Evolutionary conservation across 2,797 vertebrate genomes (phyloP), one percentile per base, ranked within the genome.

Genomic region (Melanotaenia nigrans): DNA sequence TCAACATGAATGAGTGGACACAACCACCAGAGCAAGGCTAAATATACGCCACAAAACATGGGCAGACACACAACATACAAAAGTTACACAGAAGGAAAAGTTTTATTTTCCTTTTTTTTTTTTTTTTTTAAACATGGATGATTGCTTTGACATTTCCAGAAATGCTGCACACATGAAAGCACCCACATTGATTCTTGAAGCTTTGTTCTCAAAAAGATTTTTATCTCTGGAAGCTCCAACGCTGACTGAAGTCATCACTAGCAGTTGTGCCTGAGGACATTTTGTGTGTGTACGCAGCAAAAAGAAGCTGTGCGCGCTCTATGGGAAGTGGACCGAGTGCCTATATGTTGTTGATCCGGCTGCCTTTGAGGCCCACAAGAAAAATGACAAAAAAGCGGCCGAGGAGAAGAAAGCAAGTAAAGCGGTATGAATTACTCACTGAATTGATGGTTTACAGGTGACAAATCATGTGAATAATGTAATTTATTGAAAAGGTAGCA

Each of bases 281-380:
- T 55, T 24, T 68, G 47, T 67, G 18, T 47, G 35, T 64, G 56
- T 65, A 1, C 14, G 10, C 92, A 99, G 98, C 90, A 99, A 99
- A 90, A 99, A 95, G 95, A 99, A 97, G 82, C 90, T 97, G 10
- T 96, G 95, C 65, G 95, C 96, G 0, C 93, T 99, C 16, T 99
- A 99, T 18, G 98, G 98, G 65, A 99, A 98, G 85, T 99, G 98
- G 98, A 99, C 97, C 0, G 98, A 99, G 75, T 97, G 97, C 73
- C 87, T 99, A 65, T 97, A 97, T 73, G 95, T 94, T 0, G 90
- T 97, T 3, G 96, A 98, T 82, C 86, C 94, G 0, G 92, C 94
- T 24, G 90, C 93, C 0, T 97, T 97, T 0, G 97, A 99, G 1
- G 91, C 96, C n/a, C 94, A 96, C 89, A 97, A 96, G 90, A 99